Conservation (phyloP, 2,113 vertebrate genomes). For the Hippocampus comes region DNA sequence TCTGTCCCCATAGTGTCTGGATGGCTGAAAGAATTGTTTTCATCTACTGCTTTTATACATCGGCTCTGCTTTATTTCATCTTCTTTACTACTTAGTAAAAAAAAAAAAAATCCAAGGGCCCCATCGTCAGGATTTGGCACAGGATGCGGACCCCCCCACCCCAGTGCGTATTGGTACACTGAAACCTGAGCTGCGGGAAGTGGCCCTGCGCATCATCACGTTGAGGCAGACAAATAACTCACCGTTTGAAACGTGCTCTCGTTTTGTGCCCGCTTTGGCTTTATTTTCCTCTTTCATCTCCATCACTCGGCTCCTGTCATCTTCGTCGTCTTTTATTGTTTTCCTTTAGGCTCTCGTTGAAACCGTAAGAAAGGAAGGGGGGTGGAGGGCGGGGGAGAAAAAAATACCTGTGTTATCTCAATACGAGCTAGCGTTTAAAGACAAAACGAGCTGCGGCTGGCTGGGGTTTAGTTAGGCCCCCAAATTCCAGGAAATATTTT, state of each 20-base stretch:
- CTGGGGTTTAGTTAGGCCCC: constrained; percentile 55
- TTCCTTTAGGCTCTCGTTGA: constrained; percentile 53
- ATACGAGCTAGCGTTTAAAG: constrained; percentile 36
- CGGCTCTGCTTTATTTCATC: constrained; percentile 10
- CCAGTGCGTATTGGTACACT: constrained; percentile 55
- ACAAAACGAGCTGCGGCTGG: constrained; percentile 38
- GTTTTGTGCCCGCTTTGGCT: constrained; percentile 38
- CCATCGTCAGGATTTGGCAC: constrained; percentile 36
- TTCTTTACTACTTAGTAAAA: constrained; percentile 22
- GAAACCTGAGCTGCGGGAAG: constrained; percentile 82
- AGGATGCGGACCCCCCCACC: constrained; percentile 61
- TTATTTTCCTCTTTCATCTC: constrained; percentile 23
- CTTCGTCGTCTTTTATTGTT: constrained; percentile 53
- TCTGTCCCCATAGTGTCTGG: neutral
- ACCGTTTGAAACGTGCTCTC: constrained; percentile 52
- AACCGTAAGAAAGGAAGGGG: constrained; percentile 47
- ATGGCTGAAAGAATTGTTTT: neutral
- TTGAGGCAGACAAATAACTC: constrained; percentile 76
- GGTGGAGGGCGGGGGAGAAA: constrained; percentile 1
- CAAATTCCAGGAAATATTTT: constrained; percentile 60
- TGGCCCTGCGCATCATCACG: constrained; percentile 77
- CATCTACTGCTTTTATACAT: neutral
- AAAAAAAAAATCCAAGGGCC: constrained; percentile 25
- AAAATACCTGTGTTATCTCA: constrained; percentile 71
- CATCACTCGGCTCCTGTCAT: constrained; percentile 16